Conservation (phyloP, 2,888 invertebrate species). For the Melieria omissa region DNA sequence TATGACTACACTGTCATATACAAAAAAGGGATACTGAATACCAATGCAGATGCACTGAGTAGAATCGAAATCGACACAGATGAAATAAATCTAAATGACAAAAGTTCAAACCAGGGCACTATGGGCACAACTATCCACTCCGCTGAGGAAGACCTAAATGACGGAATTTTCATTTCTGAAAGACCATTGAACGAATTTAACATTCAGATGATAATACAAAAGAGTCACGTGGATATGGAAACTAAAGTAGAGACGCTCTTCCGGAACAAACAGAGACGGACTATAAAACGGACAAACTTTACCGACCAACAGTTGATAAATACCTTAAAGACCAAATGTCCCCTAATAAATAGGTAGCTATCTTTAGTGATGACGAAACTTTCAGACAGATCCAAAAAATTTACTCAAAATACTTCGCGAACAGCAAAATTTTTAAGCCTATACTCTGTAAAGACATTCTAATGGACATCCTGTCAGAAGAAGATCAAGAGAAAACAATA, state of each 20-base stretch:
- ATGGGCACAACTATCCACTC: background rate
- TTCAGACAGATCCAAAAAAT: background rate
- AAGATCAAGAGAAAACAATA: slow-evolving; percentile 3
- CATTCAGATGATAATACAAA: slow-evolving; percentile 10
- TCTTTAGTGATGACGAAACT: background rate
- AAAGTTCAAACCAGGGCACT: background rate
- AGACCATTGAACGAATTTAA: slow-evolving; percentile 3
- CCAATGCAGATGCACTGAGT: slow-evolving; percentile 6
- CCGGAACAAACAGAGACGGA: background rate
- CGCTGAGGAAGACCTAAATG: slow-evolving; percentile 11
- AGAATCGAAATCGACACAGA: background rate
- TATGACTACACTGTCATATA: too few relatives aligned
- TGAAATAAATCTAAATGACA: slow-evolving; percentile 9
- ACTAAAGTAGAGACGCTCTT: background rate
- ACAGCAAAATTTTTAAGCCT: background rate
- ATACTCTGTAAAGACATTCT: background rate
- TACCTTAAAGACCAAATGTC: background rate
- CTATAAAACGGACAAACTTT: background rate
- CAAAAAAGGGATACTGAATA: background rate
- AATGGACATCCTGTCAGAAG: background rate
- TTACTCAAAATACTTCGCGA: slow-evolving; percentile 12
- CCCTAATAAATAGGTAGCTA: slow-evolving; percentile 1
- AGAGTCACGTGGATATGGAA: too few relatives aligned
- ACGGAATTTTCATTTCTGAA: slow-evolving; percentile 10
- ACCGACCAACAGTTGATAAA: background rate